Base-by-base conservation (phyloP, 1,140 invertebrate species). In the Chionoecetes opilio region DNA sequence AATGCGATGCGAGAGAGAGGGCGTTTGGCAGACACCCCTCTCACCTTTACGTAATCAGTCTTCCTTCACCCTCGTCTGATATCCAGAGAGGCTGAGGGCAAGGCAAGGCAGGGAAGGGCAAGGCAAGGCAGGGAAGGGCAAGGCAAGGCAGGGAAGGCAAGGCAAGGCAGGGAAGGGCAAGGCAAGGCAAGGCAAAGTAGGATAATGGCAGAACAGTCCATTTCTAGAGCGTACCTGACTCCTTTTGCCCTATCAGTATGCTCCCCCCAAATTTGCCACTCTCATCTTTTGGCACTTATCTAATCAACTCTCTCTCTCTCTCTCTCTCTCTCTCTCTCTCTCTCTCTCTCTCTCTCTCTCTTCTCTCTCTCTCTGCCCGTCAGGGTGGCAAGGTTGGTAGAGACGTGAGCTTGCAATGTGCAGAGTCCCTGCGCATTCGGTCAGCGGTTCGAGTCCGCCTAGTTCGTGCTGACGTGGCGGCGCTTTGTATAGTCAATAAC, bases 301-400 rank as follows among this genome's bases (percentile, higher is more conserved):
- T 63, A 63, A 63, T 26, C 84, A 2, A 2, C 86, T 88, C 88
- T 38, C 88, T 38, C 88, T 90, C 88, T 90, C 88, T 38, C 88
- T 46, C 34, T 90, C 88, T 90, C 88, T 38, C 88, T 46, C 34
- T 90, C 34, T 90, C 88, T 90, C 35, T 34, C 88, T 31, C 88
- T 38, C 17, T 37, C 88, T 90, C 29, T 90, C 88, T 26, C 88
- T 46, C 53, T 82, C 29, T 11, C 14, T 26, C 53, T 75, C 8
- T 35, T 34, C 11, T 32, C 26, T 29, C 31, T 38, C 31, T 29
- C 46, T 75, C 31, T 63, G n/a, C n/a, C n/a, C n/a, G n/a, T n/a
- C n/a, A n/a, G n/a, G n/a, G n/a, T n/a, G n/a, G n/a, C n/a, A n/a
- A n/a, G n/a, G n/a, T n/a, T n/a, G n/a, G n/a, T n/a, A n/a, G n/a